Evolutionary conservation across 35 echinoderm and acorn worm genomes (phyloP).

Genomic region (Patiria miniata): DNA sequence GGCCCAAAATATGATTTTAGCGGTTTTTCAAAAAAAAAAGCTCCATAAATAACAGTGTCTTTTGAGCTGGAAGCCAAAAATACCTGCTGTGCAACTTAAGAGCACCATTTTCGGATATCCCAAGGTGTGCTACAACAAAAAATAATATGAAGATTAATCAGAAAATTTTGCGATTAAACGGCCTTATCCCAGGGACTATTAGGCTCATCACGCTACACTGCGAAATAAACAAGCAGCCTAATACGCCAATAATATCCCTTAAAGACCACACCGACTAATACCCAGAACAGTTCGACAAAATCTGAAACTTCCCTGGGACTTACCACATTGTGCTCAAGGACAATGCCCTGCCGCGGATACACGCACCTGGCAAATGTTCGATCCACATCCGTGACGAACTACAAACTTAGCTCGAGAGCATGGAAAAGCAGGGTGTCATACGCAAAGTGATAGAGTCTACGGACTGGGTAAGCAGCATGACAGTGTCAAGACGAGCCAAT

Average conservation of each 20-base stretch:
- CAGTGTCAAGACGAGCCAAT: conserved; percentile 37
- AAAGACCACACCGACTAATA: neutral
- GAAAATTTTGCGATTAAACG: no score
- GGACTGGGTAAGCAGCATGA: conserved; percentile 65
- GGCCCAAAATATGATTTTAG: no score
- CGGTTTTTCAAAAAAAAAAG: no score
- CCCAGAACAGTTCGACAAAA: conserved; percentile 43
- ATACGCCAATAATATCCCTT: neutral
- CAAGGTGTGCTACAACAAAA: no score
- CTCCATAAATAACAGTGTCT: no score
- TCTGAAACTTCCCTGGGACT: conserved; percentile 32
- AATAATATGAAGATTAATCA: no score
- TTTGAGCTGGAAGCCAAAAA: no score
- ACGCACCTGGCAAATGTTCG: conserved; percentile 50
- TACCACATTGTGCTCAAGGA: conserved; percentile 30
- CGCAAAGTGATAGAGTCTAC: conserved; percentile 59
- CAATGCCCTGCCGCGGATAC: conserved; percentile 29
- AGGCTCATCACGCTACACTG: no score
- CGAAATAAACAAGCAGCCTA: neutral
- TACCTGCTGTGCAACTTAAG: no score
- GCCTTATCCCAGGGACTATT: no score
- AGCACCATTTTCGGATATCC: no score
- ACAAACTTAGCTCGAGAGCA: conserved; percentile 54
- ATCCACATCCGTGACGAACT: conserved; percentile 67
- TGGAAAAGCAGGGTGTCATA: conserved; percentile 62